These are phyloP conservation scores for Furcula furcula DNA, from an alignment of 2,888 invertebrate genomes.

Conservation along the genomic window DNA sequence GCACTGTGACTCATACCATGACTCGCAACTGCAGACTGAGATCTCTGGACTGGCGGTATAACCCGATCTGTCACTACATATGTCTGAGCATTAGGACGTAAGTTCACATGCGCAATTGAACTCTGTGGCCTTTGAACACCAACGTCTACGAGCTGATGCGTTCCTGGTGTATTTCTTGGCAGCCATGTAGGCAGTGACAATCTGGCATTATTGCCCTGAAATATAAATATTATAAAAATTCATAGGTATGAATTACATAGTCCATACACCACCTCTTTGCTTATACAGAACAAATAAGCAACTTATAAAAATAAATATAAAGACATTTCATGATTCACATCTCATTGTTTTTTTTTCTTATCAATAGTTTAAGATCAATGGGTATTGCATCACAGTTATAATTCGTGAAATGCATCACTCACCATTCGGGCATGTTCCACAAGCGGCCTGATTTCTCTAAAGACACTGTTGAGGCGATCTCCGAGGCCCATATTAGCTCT, in stretches of 20 bases:
- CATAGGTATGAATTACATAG: background rate
- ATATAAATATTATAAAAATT: background rate
- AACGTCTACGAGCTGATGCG: slow-evolving; percentile 54
- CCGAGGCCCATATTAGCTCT: slow-evolving; percentile 66
- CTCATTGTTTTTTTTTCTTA: slow-evolving; percentile 10
- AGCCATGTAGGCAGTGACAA: slow-evolving; percentile 70
- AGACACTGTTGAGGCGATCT: slow-evolving; percentile 69
- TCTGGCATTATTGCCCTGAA: slow-evolving; percentile 70
- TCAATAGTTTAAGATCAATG: background rate
- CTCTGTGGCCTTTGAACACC: slow-evolving; percentile 63
- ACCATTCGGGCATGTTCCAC: slow-evolving; percentile 84
- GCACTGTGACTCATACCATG: slow-evolving; percentile 52
- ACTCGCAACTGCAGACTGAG: slow-evolving; percentile 37
- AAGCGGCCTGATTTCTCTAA: slow-evolving; percentile 85
- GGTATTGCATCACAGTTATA: slow-evolving; percentile 27
- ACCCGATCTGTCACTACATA: slow-evolving; percentile 60
- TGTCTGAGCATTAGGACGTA: slow-evolving; percentile 54
- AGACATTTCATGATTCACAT: background rate
- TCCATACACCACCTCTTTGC: too few relatives aligned
- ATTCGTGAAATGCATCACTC: slow-evolving; percentile 21
- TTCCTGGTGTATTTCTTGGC: slow-evolving; percentile 61
- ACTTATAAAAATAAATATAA: background rate
- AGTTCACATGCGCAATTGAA: slow-evolving; percentile 66
- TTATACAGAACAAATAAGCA: too few relatives aligned
- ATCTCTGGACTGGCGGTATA: slow-evolving; percentile 41